Conservation (phyloP, 2,797 vertebrate genomes). For the Anas georgica region DNA sequence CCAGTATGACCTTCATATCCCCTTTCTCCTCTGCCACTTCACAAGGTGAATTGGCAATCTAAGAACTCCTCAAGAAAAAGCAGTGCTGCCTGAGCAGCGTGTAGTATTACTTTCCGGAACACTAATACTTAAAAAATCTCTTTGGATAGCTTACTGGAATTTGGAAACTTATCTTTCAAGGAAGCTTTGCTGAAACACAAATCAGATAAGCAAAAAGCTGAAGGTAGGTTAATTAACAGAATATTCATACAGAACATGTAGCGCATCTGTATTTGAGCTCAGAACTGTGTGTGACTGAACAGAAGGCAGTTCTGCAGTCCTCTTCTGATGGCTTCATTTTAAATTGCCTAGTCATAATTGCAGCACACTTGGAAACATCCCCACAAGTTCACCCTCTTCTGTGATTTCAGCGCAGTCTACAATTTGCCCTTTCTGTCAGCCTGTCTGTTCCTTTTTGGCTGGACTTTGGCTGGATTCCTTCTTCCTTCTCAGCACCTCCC, state of each 20-base stretch:
- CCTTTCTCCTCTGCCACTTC: conserved; percentile 1
- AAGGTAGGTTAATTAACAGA: conserved; percentile 7
- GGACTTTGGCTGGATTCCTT: neutral
- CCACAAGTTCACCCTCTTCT: neutral
- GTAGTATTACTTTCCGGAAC: neutral
- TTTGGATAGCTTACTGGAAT: neutral
- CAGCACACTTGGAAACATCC: accelerated
- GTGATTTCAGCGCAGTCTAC: neutral
- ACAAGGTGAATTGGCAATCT: conserved; percentile 18
- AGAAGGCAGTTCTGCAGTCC: neutral
- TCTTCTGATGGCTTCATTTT: neutral
- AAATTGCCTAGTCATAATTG: neutral
- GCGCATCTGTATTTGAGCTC: neutral
- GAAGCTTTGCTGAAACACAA: conserved; percentile 1
- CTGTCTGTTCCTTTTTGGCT: neutral
- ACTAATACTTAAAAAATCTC: neutral
- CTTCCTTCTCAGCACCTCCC: neutral
- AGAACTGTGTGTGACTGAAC: neutral
- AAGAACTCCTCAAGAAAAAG: neutral
- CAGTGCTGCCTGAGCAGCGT: neutral
- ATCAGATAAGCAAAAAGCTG: neutral
- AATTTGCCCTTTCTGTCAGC: neutral
- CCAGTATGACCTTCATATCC: neutral
- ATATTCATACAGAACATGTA: neutral
- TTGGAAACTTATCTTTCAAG: neutral